A percentile compares a stretch with the other conserved stretches of the same genome.
These are phyloP conservation scores for Pogonomyrmex barbatus DNA, from an alignment of 1,140 invertebrate species.

Conservation along the genomic window DNA sequence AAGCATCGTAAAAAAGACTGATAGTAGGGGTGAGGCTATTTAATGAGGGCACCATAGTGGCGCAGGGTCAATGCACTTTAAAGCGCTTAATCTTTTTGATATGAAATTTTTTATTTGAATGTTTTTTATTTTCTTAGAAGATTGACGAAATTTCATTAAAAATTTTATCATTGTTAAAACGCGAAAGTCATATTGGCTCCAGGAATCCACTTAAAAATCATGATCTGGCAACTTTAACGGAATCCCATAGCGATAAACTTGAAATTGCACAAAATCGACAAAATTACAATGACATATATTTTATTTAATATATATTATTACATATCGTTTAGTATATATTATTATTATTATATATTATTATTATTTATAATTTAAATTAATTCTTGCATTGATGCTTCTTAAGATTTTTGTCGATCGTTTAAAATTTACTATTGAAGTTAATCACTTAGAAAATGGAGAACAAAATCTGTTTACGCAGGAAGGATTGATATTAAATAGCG, in stretches of 20 bases:
- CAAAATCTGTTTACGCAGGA: slow-evolving; percentile 1
- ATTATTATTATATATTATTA: slow-evolving; percentile 7
- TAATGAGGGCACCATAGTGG: slow-evolving; percentile 65
- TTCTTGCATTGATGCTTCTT: not conserved
- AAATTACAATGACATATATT: not conserved
- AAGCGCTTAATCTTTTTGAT: slow-evolving; percentile 32
- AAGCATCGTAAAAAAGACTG: slow-evolving; percentile 67
- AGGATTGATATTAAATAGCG: not conserved
- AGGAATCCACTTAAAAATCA: not conserved
- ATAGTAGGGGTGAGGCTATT: slow-evolving; percentile 60
- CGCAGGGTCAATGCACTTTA: slow-evolving; percentile 63
- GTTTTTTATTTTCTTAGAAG: slow-evolving; percentile 32
- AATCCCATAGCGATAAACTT: not conserved
- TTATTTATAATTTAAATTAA: not conserved
- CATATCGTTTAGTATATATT: not conserved
- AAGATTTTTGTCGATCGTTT: not conserved
- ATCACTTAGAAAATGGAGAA: not conserved
- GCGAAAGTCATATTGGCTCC: not conserved
- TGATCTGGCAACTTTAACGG: not conserved
- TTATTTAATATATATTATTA: not conserved
- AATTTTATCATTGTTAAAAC: not conserved
- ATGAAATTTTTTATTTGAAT: slow-evolving; percentile 45
- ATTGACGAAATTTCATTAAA: not conserved
- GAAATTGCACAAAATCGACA: not conserved
- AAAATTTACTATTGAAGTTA: too few species aligned